Evolutionary conservation across 1,140 invertebrate species (phyloP).

Genomic region (Solenopsis fugax): DNA sequence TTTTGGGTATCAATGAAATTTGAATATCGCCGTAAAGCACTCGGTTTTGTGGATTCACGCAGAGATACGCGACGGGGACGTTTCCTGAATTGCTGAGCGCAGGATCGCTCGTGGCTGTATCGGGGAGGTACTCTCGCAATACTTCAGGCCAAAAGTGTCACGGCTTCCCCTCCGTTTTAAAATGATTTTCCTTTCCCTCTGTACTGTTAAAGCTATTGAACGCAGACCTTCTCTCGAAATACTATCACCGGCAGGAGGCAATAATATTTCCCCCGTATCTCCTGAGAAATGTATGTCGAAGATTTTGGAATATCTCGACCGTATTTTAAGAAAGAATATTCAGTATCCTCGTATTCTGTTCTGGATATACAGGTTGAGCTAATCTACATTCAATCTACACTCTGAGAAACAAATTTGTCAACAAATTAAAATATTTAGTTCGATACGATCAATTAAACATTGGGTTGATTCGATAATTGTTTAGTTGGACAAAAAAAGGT

Average conservation of each 20-base stretch:
- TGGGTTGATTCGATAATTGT: no score
- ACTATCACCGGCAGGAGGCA: not conserved
- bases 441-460: no score
- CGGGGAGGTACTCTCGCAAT: conserved; percentile 10
- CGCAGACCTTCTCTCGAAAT: conserved; percentile 35
- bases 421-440: no score
- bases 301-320: conserved; percentile 12
- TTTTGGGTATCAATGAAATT: conserved; percentile 55
- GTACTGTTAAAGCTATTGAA: conserved; percentile 36
- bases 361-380: no score
- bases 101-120: not conserved
- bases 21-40: conserved; percentile 32
- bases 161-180: conserved; percentile 29
- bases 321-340: conserved; percentile 29
- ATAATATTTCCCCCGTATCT: not conserved
- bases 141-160: conserved; percentile 38
- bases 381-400: no score
- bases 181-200: conserved; percentile 45
- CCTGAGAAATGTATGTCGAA: not conserved
- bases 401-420: no score
- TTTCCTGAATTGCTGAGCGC: conserved; percentile 12
- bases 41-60: conserved; percentile 37
- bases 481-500: no score
- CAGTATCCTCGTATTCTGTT: not conserved
- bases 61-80: not conserved